Conservation (phyloP, 35 echinoderm and acorn worm species). For the Stichopus chloronotus region DNA sequence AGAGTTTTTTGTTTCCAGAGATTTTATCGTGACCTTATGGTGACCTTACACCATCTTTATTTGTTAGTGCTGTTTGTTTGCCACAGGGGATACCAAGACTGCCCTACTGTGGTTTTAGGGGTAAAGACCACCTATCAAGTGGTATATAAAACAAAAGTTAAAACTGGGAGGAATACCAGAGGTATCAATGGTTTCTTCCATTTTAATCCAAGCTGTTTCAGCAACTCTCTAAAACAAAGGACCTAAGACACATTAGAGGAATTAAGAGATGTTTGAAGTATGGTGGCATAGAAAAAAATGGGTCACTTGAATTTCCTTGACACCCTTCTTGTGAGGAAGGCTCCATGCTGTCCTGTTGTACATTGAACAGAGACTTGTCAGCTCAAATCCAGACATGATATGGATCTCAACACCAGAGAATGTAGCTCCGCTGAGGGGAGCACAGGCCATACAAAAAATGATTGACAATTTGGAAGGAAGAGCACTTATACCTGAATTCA, state of each 20-base stretch:
- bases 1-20: neutral
- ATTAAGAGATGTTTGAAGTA: neutral
- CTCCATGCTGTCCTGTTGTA: neutral
- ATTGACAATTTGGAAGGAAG: too few species aligned
- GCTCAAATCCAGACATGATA: too few species aligned
- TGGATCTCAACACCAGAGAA: too few species aligned
- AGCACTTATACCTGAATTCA: too few species aligned
- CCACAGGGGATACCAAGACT: constrained; percentile 38
- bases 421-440: too few species aligned
- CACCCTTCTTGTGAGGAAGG: neutral
- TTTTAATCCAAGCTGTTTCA: neutral
- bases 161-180: neutral
- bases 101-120: neutral
- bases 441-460: too few species aligned
- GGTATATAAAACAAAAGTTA: neutral
- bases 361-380: too few species aligned
- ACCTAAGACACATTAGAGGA: neutral
- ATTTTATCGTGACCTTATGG: neutral
- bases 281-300: neutral
- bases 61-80: constrained; percentile 17
- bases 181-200: neutral
- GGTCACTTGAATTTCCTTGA: neutral
- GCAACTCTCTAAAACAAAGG: neutral
- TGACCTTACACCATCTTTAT: constrained; percentile 44
- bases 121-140: constrained; percentile 47